phyloP scores from a whole-genome alignment of 2,888 invertebrate genomes.

The Sinodicranocentrus sp. region DNA sequence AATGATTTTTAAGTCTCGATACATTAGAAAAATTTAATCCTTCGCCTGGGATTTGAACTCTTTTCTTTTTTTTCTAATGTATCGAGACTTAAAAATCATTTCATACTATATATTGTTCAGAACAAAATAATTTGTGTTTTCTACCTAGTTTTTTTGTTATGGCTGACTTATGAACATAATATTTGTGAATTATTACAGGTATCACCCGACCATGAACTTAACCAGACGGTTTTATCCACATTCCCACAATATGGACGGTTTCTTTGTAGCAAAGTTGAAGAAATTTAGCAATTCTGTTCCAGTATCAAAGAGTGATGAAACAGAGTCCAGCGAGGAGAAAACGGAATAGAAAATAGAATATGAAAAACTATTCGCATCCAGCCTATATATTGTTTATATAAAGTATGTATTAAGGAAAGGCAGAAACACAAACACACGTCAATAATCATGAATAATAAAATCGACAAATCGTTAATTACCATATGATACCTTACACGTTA shows the following conservation, averaged over 20 bases:
- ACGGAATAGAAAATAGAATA: background rate
- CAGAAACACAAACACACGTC: conserved; percentile 1
- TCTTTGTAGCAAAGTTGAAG: conserved; percentile 98
- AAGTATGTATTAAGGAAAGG: background rate
- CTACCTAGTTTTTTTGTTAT: too few relatives aligned
- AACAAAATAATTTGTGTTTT: too few relatives aligned
- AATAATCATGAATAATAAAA: conserved; percentile 32
- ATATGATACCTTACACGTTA: too few relatives aligned
- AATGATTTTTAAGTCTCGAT: too few relatives aligned
- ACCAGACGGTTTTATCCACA: conserved; percentile 98
- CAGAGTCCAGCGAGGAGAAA: conserved; percentile 39
- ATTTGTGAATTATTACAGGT: conserved; percentile 83
- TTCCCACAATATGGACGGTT: conserved; percentile 99
- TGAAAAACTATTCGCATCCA: background rate
- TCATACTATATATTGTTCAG: too few relatives aligned
- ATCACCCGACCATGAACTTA: conserved; percentile 93
- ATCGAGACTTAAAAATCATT: too few relatives aligned
- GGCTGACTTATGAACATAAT: too few relatives aligned
- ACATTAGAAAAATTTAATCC: too few relatives aligned
- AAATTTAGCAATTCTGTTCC: conserved; percentile 92
- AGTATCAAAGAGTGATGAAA: background rate
- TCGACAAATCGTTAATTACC: conserved; percentile 22
- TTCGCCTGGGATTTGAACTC: too few relatives aligned
- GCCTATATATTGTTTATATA: too few relatives aligned
- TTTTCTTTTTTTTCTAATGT: too few relatives aligned